Conservation (phyloP, 2,888 invertebrate genomes). For the Caradrina kadenii region DNA sequence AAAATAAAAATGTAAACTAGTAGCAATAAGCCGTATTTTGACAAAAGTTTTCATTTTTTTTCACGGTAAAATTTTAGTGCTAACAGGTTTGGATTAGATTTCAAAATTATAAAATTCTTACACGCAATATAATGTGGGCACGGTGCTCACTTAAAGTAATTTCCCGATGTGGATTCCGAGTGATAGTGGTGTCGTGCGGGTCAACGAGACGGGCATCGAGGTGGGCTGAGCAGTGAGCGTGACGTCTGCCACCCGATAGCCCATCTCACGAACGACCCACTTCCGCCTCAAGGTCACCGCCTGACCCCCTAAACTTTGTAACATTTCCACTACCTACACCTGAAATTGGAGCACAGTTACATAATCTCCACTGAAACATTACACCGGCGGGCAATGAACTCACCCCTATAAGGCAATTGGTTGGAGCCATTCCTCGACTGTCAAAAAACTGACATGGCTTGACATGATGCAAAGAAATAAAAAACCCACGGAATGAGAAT, state of each 20-base stretch:
- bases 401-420: conserved; percentile 54
- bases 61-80: conserved; percentile 19
- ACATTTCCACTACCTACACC: conserved; percentile 77
- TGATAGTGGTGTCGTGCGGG: conserved; percentile 53
- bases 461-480: conserved; percentile 59
- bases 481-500: conserved; percentile 66
- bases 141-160: conserved; percentile 38
- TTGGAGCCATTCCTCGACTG: conserved; percentile 55
- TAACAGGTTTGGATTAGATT: conserved; percentile 27
- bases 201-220: conserved; percentile 66
- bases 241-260: conserved; percentile 90
- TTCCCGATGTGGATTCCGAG: conserved; percentile 35
- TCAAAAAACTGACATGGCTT: conserved; percentile 57
- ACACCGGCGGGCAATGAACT: conserved; percentile 43
- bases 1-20: conserved; percentile 43
- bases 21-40: conserved; percentile 25
- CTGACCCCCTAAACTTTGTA: conserved; percentile 86
- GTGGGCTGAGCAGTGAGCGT: conserved; percentile 79
- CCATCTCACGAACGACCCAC: conserved; percentile 90
- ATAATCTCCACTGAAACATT: conserved; percentile 53
- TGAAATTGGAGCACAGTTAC: conserved; percentile 70
- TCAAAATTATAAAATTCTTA: conserved; percentile 36
- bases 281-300: conserved; percentile 87
- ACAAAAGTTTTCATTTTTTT: conserved; percentile 6
- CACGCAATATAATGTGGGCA: conserved; percentile 26